These are phyloP conservation scores for Erethizon dorsatum DNA, from an alignment of 2,797 vertebrate genomes.

Conservation along the genomic window DNA sequence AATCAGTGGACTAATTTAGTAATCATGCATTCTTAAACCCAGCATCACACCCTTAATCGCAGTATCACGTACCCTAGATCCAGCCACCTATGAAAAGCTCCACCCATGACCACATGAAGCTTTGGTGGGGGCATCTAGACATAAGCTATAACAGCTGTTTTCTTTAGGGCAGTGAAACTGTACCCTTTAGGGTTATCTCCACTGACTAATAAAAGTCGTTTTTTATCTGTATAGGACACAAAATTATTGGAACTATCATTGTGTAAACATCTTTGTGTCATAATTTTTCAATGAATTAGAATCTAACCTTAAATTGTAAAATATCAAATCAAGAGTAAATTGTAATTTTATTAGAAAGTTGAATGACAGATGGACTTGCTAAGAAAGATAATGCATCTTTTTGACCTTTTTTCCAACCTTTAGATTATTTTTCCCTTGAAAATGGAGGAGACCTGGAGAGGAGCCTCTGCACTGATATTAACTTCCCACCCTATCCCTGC, in stretches of 20 bases:
- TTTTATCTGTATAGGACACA: conserved; percentile 43
- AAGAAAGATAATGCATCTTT: not conserved
- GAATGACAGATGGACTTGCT: not conserved
- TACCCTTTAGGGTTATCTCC: not conserved
- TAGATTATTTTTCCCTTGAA: not conserved
- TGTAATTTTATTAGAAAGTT: not conserved
- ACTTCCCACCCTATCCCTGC: too few species aligned
- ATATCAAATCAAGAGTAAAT: not conserved
- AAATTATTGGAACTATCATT: not conserved
- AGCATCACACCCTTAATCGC: not conserved
- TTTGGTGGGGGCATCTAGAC: not conserved
- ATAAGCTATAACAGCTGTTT: not conserved
- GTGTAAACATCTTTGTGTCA: not conserved
- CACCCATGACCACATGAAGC: not conserved
- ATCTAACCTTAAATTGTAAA: not conserved
- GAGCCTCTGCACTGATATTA: not conserved
- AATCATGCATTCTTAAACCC: not conserved
- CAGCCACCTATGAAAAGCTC: not conserved
- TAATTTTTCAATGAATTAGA: conserved; percentile 11
- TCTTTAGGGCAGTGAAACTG: not conserved
- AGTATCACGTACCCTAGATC: not conserved
- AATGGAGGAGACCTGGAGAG: not conserved
- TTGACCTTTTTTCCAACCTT: not conserved
- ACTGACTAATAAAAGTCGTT: not conserved
- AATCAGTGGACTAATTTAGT: not conserved